These are phyloP conservation scores for Nyctibius bracteatus DNA, from an alignment of 2,113 vertebrate genomes.

Conservation along the genomic window DNA sequence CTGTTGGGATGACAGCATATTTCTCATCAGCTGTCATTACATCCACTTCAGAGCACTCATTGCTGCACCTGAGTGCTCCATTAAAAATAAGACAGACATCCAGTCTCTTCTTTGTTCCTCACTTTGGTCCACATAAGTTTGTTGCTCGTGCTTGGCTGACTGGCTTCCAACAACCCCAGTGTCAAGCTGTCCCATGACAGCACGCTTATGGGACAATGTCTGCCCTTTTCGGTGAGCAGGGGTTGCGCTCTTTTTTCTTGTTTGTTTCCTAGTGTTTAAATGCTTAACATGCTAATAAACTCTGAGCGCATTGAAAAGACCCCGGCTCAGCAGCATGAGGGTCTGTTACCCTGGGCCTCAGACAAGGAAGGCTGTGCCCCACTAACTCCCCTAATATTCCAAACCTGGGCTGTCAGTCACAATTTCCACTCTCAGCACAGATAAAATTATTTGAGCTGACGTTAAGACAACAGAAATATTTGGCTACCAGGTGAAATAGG, in stretches of 20 bases:
- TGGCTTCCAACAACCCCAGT: background rate
- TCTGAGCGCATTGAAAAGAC: background rate
- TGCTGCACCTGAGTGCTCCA: rapidly evolving
- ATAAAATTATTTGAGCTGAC: background rate
- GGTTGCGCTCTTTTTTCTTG: background rate
- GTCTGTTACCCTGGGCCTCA: background rate
- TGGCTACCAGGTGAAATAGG: background rate
- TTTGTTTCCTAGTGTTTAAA: background rate
- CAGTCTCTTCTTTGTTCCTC: background rate
- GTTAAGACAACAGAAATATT: background rate
- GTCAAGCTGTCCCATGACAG: background rate
- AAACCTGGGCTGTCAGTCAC: background rate
- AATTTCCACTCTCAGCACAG: background rate
- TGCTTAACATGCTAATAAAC: background rate
- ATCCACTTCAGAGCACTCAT: background rate
- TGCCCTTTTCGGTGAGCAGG: background rate
- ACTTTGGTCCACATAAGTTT: background rate
- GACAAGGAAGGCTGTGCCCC: background rate
- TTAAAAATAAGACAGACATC: background rate
- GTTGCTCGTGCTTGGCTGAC: background rate
- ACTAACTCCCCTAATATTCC: background rate
- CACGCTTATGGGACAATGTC: rapidly evolving
- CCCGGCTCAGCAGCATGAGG: background rate
- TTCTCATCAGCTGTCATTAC: background rate
- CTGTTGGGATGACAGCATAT: background rate